These are phyloP conservation scores for Pelodytes ibericus DNA, from an alignment of 2,797 vertebrate genomes.

Conservation along the genomic window DNA sequence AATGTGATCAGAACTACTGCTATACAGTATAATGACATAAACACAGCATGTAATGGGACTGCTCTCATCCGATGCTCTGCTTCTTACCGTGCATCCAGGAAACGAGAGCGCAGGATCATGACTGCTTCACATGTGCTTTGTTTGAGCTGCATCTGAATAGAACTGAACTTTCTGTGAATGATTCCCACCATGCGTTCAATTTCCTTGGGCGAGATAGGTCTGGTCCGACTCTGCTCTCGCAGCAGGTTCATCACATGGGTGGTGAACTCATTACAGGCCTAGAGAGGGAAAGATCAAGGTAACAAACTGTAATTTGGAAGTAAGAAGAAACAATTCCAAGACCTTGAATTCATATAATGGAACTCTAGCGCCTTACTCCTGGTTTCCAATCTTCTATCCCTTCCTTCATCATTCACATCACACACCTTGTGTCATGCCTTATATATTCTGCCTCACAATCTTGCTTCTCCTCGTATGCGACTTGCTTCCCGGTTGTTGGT, in stretches of 20 bases:
- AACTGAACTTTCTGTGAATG: conserved; percentile 99
- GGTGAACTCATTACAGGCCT: conserved; percentile 98
- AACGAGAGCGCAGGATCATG: conserved; percentile 97
- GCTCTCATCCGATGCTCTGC: neutral
- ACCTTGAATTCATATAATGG: neutral
- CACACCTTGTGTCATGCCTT: no score
- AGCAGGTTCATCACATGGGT: conserved; percentile 98
- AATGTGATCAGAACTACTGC: no score
- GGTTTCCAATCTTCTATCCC: no score
- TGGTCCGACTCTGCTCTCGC: conserved; percentile 92
- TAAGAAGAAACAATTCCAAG: neutral
- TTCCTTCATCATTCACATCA: no score
- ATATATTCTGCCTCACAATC: no score
- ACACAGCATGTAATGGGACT: neutral
- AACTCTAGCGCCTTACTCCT: no score
- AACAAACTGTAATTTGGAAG: conserved; percentile 1
- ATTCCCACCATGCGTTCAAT: conserved; percentile 97
- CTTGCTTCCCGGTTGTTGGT: no score
- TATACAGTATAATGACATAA: no score
- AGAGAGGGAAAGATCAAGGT: conserved; percentile 56
- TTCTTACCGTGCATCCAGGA: conserved; percentile 90
- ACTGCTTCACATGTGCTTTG: conserved; percentile 95
- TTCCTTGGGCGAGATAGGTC: conserved; percentile 96
- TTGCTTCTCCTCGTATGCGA: no score
- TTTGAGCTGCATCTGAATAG: conserved; percentile 98